phyloP scores from a whole-genome alignment of 2,888 invertebrate species.

The Pandemis heparana region DNA sequence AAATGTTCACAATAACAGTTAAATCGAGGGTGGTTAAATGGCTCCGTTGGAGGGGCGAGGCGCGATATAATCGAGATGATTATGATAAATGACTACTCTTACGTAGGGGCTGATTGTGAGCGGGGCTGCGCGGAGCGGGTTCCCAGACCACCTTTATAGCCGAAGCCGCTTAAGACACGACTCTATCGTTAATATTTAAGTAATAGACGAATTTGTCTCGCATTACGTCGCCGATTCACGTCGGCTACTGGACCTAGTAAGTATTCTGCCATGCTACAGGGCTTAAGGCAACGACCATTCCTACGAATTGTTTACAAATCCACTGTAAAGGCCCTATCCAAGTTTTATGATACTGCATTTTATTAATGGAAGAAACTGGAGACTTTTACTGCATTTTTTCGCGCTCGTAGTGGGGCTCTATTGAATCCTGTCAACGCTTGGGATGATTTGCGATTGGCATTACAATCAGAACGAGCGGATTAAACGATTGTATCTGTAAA shows the following conservation, averaged over 20 bases:
- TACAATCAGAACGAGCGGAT: not conserved
- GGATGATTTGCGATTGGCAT: constrained; percentile 5
- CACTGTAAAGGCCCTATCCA: no score
- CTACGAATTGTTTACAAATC: no score
- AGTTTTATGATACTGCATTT: no score
- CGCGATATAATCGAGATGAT: constrained; percentile 81
- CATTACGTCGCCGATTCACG: no score
- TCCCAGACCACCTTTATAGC: constrained; percentile 7
- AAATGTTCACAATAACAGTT: constrained; percentile 80
- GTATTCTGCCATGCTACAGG: no score
- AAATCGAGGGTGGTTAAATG: constrained; percentile 82
- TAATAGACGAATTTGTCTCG: no score
- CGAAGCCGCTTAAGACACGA: not conserved
- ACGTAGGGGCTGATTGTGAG: constrained; percentile 48
- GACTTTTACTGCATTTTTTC: no score
- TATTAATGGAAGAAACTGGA: no score
- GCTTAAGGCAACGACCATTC: no score
- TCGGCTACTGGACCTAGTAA: no score
- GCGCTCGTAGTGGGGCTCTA: not conserved
- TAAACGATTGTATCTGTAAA: constrained; percentile 59
- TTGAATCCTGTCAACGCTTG: not conserved
- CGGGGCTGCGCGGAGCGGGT: constrained; percentile 44
- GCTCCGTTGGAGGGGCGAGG: constrained; percentile 71
- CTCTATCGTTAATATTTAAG: not conserved
- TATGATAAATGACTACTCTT: constrained; percentile 79